Evolutionary conservation across 2,113 vertebrate genomes (phyloP).

Genomic region (Chionomys nivalis): DNA sequence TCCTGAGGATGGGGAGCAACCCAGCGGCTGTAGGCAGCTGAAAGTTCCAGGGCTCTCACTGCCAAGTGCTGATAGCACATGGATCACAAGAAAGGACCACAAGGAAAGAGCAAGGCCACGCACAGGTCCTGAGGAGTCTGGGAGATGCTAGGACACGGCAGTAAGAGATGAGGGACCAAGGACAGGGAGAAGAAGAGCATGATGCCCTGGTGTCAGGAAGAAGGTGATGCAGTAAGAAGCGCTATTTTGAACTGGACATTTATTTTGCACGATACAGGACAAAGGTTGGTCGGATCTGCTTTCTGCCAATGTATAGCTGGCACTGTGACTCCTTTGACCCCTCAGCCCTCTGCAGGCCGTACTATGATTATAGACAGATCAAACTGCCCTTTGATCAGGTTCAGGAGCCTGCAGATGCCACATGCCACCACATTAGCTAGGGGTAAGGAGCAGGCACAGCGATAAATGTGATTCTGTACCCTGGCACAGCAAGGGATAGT

Average conservation of each 20-base stretch:
- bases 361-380: slow-evolving; percentile 85
- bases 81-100: background rate
- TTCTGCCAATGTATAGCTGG: slow-evolving; percentile 83
- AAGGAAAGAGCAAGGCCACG: background rate
- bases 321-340: slow-evolving; percentile 86
- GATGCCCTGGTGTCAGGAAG: background rate
- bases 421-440: slow-evolving; percentile 84
- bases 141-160: background rate
- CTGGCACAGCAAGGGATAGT: background rate
- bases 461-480: slow-evolving; percentile 1
- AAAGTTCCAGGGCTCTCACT: background rate
- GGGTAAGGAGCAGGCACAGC: slow-evolving; percentile 71
- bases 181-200: background rate
- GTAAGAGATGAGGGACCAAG: background rate
- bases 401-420: slow-evolving; percentile 86
- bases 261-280: slow-evolving; percentile 83
- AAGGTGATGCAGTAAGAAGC: background rate
- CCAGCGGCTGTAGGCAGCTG: background rate
- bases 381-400: slow-evolving; percentile 86
- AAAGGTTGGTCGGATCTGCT: slow-evolving; percentile 85
- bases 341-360: slow-evolving; percentile 77
- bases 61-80: background rate
- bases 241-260: slow-evolving; percentile 52
- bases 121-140: background rate
- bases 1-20: slow-evolving; percentile 21